These are phyloP conservation scores for Sipunculus nudus DNA, from an alignment of 2,888 invertebrate genomes.

Conservation along the genomic window DNA sequence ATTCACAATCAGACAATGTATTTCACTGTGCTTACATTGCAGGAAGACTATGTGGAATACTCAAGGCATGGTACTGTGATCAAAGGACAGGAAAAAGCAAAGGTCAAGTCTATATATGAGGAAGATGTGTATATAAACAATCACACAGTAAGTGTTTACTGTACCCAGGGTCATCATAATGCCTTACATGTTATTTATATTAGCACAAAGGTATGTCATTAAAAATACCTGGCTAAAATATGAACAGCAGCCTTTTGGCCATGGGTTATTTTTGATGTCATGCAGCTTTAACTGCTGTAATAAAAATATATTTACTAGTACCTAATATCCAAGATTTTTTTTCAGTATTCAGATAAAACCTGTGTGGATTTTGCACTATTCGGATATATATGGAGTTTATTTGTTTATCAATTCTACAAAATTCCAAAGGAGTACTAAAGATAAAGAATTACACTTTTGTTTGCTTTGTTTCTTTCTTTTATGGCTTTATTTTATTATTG, in stretches of 20 bases:
- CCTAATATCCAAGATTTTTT: not conserved
- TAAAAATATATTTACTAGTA: not conserved
- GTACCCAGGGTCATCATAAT: not conserved
- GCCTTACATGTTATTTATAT: not conserved
- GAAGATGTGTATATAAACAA: slow-evolving; percentile 93
- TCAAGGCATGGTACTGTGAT: slow-evolving; percentile 85
- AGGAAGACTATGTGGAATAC: slow-evolving; percentile 94
- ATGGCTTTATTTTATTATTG: too few species aligned
- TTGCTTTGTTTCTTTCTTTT: too few species aligned
- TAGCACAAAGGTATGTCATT: not conserved
- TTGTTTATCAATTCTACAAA: too few species aligned
- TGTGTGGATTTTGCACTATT: not conserved
- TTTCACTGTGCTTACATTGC: slow-evolving; percentile 4
- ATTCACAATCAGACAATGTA: too few species aligned
- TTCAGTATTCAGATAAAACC: not conserved
- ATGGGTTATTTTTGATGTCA: too few species aligned
- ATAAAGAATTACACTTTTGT: too few species aligned
- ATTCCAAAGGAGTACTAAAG: too few species aligned
- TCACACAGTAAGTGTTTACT: slow-evolving; percentile 73
- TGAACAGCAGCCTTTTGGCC: too few species aligned
- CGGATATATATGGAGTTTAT: too few species aligned
- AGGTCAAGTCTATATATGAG: slow-evolving; percentile 87
- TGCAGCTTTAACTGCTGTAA: not conserved
- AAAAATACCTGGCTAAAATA: too few species aligned
- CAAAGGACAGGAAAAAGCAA: slow-evolving; percentile 85